phyloP scores from a whole-genome alignment of 2,888 invertebrate species.

The Nomada flava region DNA sequence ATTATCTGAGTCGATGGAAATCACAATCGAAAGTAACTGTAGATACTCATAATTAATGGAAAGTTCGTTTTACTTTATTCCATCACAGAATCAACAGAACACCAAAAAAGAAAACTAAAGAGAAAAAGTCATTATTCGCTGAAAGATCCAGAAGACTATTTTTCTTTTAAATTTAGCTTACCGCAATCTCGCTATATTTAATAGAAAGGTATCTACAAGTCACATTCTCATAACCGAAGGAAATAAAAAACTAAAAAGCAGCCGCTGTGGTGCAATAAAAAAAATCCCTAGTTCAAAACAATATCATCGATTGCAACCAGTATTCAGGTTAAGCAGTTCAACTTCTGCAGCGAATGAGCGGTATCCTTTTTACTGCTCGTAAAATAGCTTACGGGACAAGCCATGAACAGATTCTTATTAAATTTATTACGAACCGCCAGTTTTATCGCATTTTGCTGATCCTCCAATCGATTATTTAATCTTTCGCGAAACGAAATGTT shows the following conservation, averaged over 20 bases:
- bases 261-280: not conserved
- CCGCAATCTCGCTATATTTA: too few species aligned
- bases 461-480: too few species aligned
- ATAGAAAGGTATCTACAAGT: too few species aligned
- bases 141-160: too few species aligned
- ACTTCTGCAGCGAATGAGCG: not conserved
- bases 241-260: not conserved
- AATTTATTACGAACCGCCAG: not conserved
- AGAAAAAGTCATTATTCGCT: too few species aligned
- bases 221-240: too few species aligned
- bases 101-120: too few species aligned
- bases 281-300: not conserved
- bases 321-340: slow-evolving; percentile 14
- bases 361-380: not conserved
- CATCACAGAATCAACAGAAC: too few species aligned
- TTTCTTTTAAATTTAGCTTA: too few species aligned
- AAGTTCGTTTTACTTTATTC: too few species aligned
- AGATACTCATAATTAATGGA: too few species aligned
- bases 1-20: not conserved
- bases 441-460: not conserved
- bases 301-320: slow-evolving; percentile 7
- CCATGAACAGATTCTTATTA: not conserved
- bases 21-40: too few species aligned
- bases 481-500: not conserved
- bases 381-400: not conserved